These are phyloP conservation scores for Bombus superbus DNA, from an alignment of 1,140 invertebrate species.

Conservation along the genomic window DNA sequence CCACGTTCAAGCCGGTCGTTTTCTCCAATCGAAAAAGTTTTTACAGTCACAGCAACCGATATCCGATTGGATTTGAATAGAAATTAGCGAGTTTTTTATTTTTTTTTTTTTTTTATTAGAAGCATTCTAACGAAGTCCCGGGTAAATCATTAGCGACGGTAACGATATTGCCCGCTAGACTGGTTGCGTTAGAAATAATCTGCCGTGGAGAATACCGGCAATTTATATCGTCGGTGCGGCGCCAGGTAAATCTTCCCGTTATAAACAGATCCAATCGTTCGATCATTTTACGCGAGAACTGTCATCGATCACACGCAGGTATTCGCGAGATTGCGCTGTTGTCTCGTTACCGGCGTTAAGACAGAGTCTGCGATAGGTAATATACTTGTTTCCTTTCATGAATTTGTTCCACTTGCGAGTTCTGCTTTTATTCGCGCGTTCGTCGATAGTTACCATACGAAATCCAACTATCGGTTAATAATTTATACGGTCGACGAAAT, in stretches of 20 bases:
- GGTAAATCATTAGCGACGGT: slow-evolving; percentile 33
- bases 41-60: neutral
- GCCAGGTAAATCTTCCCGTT: slow-evolving; percentile 36
- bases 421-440: neutral
- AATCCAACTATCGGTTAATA: neutral
- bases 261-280: slow-evolving; percentile 52
- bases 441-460: neutral
- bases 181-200: slow-evolving; percentile 53
- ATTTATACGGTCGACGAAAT: neutral
- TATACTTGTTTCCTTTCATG: neutral
- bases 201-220: slow-evolving; percentile 10
- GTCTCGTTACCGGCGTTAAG: slow-evolving; percentile 46
- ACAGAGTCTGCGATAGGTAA: neutral
- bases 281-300: slow-evolving; percentile 38
- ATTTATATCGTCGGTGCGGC: slow-evolving; percentile 40
- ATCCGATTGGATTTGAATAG: neutral
- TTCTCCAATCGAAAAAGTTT: neutral
- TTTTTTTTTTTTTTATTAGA: neutral
- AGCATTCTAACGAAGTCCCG: neutral
- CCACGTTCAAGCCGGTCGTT: neutral
- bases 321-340: slow-evolving; percentile 14
- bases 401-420: neutral
- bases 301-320: slow-evolving; percentile 36
- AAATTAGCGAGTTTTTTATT: neutral
- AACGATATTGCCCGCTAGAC: neutral